A percentile compares a stretch with the other conserved stretches of the same genome.
Evolutionary conservation across 1,140 invertebrate genomes (phyloP).

Genomic region (Stenopsyche tienmushanensis): DNA sequence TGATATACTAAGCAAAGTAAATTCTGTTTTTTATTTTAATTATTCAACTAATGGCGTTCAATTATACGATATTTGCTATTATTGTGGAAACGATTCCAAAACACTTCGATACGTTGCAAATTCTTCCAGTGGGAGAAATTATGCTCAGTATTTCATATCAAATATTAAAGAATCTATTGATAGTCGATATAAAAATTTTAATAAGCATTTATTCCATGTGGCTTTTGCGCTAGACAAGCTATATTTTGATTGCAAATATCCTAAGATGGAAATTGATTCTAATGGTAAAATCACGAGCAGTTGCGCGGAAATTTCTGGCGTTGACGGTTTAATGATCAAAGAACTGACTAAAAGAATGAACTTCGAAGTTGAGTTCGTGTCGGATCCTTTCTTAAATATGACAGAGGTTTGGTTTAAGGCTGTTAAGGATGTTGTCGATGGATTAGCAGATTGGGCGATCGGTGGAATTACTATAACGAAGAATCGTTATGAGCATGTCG

Average conservation of each 20-base stretch:
- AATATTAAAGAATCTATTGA: conserved; percentile 1
- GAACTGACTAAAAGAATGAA: conserved; percentile 28
- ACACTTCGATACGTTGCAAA: conserved; percentile 3
- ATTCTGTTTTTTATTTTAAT: conserved; percentile 27
- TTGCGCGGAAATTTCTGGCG: not conserved
- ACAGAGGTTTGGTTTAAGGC: conserved; percentile 25
- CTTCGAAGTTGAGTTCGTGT: conserved; percentile 21
- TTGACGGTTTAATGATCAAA: conserved; percentile 20
- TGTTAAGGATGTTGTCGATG: conserved; percentile 17
- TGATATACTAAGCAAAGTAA: not conserved
- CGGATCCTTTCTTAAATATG: conserved; percentile 8
- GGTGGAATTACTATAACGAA: conserved; percentile 29
- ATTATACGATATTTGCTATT: conserved; percentile 34
- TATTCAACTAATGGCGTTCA: not conserved
- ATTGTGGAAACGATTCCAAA: conserved; percentile 20
- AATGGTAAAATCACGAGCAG: not conserved
- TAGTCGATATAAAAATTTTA: conserved; percentile 16
- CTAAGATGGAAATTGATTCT: not conserved
- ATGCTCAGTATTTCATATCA: not conserved
- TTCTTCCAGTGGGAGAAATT: not conserved
- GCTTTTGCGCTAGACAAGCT: conserved; percentile 11
- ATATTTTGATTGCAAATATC: conserved; percentile 22
- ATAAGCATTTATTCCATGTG: conserved; percentile 23
- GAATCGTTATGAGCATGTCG: conserved; percentile 14
- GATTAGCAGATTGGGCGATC: conserved; percentile 31